Percentiles rank a stretch among this genome's conserved stretches.
Conservation (phyloP, 2,113 vertebrate species). For the Patagioenas fasciata region DNA sequence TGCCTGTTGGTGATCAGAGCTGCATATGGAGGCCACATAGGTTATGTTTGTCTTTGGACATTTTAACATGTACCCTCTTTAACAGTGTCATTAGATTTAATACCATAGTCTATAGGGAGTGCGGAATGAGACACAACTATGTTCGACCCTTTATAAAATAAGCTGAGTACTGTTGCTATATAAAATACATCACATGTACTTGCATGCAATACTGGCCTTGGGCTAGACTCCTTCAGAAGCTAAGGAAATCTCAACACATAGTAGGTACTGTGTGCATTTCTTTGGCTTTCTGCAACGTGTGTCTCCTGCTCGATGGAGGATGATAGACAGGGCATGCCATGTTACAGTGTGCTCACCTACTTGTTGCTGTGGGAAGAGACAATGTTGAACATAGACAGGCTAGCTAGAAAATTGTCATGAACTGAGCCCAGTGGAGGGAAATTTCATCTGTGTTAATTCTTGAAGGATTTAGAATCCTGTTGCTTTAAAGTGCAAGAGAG, state of each 20-base stretch:
- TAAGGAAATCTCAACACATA: background rate
- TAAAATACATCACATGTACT: background rate
- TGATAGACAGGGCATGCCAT: background rate
- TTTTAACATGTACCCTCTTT: background rate
- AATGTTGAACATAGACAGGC: background rate
- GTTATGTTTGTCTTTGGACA: background rate
- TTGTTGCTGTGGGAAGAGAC: background rate
- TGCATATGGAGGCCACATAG: background rate
- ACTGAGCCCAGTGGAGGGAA: background rate
- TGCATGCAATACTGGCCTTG: background rate
- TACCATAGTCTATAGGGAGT: background rate
- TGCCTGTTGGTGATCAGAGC: background rate
- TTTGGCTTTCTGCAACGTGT: background rate
- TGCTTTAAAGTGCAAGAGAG: background rate
- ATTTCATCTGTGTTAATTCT: accelerated
- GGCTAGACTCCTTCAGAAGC: background rate
- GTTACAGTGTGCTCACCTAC: accelerated
- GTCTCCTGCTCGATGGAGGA: background rate
- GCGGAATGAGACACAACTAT: background rate
- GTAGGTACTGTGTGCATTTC: background rate
- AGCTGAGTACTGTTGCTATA: background rate
- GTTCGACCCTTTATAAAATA: background rate
- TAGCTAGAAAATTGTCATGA: background rate
- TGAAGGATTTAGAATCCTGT: background rate
- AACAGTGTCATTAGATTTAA: background rate